Evolutionary conservation across 2,888 invertebrate species (phyloP), one percentile per base, ranked within the genome.

Genomic region (Sialis fuliginosa): DNA sequence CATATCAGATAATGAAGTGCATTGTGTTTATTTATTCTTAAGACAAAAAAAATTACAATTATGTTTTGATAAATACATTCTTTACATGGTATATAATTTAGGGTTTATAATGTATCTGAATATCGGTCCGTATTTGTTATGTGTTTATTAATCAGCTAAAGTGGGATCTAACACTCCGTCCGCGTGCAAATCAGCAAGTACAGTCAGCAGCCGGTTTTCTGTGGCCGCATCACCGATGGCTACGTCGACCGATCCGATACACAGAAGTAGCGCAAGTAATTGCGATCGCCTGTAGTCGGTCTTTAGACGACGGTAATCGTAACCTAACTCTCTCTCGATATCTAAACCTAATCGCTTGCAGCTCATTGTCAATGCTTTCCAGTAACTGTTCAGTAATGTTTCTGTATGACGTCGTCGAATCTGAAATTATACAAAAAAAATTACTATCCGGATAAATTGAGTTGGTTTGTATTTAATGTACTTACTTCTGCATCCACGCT

Each of bases 191-290:
- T 86, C 86, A 51, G 77, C 72, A 33, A 86, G 73, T 1, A 84
- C 77, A 58, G 82, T 82, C 51, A 85, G 68, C 43, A 86, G 68
- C 45, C 86, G 72, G 54, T 77, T 75, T 60, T 86, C 86, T 32
- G 85, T 84, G 47, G 78, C 70, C 1, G 80, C 76, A 59, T 84
- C 80, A 1, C 84, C 84, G 12, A 86, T 65, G 5, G 85, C 86
- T 44, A 86, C 78, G 59, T 86, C 86, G 6, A 86, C 81, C 35
- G 84, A 84, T 22, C 86, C 86, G 49, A 86, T 82, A 57, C 85
- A 85, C 4, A 86, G 65, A 45, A 86, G 64, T 41, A 85, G 67
- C n/a, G 85, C 84, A 50, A 86, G 65, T 6, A 85, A 66, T 54
- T 83, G 81, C 0, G 84, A 84, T 48, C 71, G 64, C 50, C 70